Conservation (phyloP, 2,797 vertebrate genomes). For the Liparis tanakae region DNA sequence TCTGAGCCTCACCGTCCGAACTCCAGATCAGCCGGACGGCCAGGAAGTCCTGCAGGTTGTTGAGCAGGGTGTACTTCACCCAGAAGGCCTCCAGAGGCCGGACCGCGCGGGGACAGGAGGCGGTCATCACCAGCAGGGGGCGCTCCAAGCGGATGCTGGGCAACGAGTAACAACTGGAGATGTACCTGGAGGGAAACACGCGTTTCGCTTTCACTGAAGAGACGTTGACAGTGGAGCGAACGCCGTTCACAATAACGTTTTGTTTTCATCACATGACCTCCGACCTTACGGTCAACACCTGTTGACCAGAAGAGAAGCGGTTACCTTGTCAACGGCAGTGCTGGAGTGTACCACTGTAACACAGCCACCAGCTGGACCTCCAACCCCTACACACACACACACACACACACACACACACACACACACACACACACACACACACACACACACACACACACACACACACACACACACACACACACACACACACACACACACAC, state of each 20-base stretch:
- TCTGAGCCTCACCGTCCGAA: conserved; percentile 79
- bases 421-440: too few species aligned
- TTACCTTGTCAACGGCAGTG: conserved; percentile 86
- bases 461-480: too few species aligned
- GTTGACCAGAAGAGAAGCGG: conserved; percentile 59
- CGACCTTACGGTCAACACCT: too few species aligned
- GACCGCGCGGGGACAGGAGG: conserved; percentile 86
- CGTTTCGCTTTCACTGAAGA: not conserved
- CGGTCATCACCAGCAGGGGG: conserved; percentile 90
- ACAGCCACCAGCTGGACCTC: conserved; percentile 90
- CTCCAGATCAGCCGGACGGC: conserved; percentile 89
- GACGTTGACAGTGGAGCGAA: too few species aligned
- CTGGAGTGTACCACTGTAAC: conserved; percentile 87
- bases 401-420: not conserved
- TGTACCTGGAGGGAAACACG: conserved; percentile 66
- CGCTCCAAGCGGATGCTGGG: conserved; percentile 88
- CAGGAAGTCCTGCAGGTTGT: conserved; percentile 91
- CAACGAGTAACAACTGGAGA: conserved; percentile 89
- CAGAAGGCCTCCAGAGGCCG: conserved; percentile 84
- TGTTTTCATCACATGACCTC: too few species aligned
- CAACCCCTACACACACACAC: conserved; percentile 80
- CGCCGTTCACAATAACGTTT: too few species aligned
- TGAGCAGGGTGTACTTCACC: conserved; percentile 90
- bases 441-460: too few species aligned
- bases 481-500: too few species aligned